phyloP scores from a whole-genome alignment of 1,140 invertebrate genomes.

The Limonius californicus region DNA sequence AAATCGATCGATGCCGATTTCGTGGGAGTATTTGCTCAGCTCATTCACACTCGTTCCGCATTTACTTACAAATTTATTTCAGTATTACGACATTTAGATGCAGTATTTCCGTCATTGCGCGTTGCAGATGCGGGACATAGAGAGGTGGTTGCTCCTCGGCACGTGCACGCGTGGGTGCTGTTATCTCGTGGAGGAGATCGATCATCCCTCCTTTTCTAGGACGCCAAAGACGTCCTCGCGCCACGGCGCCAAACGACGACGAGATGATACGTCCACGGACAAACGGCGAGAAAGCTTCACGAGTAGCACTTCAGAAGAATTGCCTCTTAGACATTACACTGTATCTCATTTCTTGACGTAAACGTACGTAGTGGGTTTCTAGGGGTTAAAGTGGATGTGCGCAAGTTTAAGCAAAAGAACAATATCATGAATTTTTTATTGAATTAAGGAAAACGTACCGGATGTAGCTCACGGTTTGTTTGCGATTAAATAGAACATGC shows the following conservation, averaged over 20 bases:
- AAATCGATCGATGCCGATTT: not conserved
- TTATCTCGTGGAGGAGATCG: not conserved
- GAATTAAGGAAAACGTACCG: too few species aligned
- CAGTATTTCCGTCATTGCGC: constrained; percentile 24
- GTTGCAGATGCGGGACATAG: constrained; percentile 15
- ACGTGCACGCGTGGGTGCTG: constrained; percentile 23
- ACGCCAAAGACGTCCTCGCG: not conserved
- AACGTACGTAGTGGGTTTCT: too few species aligned
- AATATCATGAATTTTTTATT: too few species aligned
- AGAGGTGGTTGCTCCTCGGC: constrained; percentile 23
- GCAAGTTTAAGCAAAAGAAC: too few species aligned
- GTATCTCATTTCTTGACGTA: not conserved
- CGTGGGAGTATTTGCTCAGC: not conserved
- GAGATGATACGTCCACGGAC: not conserved
- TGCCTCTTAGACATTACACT: not conserved
- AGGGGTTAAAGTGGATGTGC: too few species aligned
- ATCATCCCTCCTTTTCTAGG: not conserved
- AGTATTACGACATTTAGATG: not conserved
- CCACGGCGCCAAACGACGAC: not conserved
- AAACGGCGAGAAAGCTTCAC: not conserved
- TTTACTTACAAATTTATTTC: constrained; percentile 10
- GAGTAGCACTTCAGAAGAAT: not conserved
- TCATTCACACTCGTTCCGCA: not conserved
- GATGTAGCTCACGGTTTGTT: too few species aligned
- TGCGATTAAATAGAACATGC: too few species aligned